Percentiles rank a stretch among this genome's conserved stretches.
phyloP scores from a whole-genome alignment of 1,140 invertebrate genomes.

The Calliphora vicina region DNA sequence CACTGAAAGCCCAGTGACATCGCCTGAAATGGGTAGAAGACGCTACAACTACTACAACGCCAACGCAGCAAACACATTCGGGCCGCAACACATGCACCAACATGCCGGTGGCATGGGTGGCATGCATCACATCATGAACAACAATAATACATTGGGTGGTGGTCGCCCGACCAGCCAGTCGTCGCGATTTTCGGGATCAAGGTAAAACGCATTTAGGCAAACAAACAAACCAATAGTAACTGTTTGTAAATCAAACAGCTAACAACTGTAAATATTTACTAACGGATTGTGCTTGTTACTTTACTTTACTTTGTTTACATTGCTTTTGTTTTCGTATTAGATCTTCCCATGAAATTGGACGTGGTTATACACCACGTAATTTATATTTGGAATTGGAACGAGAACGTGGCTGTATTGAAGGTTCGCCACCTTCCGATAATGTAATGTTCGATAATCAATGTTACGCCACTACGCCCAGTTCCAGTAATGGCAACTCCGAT shows the following conservation, averaged over 20 bases:
- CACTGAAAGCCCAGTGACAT: constrained; percentile 85
- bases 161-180: constrained; percentile 55
- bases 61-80: constrained; percentile 63
- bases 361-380: constrained; percentile 66
- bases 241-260: neutral
- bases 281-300: neutral
- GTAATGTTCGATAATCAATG: constrained; percentile 93
- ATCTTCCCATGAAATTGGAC: constrained; percentile 72
- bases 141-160: constrained; percentile 57
- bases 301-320: neutral
- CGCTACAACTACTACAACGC: constrained; percentile 70
- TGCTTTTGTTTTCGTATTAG: constrained; percentile 47
- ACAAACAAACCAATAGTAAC: neutral
- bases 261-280: neutral
- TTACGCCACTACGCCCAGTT: constrained; percentile 91
- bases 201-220: constrained; percentile 50
- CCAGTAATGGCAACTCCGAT: constrained; percentile 88
- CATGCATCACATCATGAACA: constrained; percentile 62
- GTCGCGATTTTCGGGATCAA: constrained; percentile 64
- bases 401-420: constrained; percentile 73
- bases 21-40: constrained; percentile 84
- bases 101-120: constrained; percentile 56
- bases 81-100: constrained; percentile 65
- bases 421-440: constrained; percentile 89
- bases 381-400: constrained; percentile 87